Evolutionary conservation across 2,888 invertebrate genomes (phyloP).

Genomic region (Coelogynopora nodosa): DNA sequence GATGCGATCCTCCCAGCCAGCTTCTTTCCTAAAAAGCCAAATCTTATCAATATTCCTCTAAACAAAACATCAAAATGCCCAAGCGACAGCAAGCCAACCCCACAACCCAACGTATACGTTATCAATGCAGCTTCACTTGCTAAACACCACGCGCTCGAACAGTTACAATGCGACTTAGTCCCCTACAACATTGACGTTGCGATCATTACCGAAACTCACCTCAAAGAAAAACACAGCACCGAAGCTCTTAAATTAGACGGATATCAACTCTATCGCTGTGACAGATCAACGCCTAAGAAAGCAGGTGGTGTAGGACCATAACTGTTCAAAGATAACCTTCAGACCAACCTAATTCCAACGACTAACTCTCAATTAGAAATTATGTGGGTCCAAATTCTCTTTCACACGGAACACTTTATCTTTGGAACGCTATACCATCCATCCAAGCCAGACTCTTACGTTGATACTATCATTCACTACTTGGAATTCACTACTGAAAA

Average conservation of each 20-base stretch:
- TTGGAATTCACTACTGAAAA: slow-evolving; percentile 1
- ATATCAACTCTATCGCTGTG: slow-evolving; percentile 15
- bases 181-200: slow-evolving; percentile 12
- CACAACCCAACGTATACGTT: not conserved
- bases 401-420: not conserved
- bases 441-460: not conserved
- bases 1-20: not conserved
- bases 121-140: not conserved
- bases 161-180: slow-evolving; percentile 17
- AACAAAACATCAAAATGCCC: not conserved
- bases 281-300: slow-evolving; percentile 14
- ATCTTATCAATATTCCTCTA: not conserved
- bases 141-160: slow-evolving; percentile 19
- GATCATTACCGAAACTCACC: slow-evolving; percentile 20
- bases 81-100: not conserved
- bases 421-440: not conserved
- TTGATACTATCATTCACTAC: slow-evolving; percentile 14
- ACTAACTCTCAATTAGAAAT: slow-evolving; percentile 13
- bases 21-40: not conserved
- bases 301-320: not conserved
- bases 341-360: slow-evolving; percentile 25
- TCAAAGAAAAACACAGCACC: slow-evolving; percentile 6
- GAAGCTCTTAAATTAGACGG: slow-evolving; percentile 21
- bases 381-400: slow-evolving; percentile 7
- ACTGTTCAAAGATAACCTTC: slow-evolving; percentile 10